Base-by-base conservation (phyloP, 2,113 vertebrate genomes). In the Psilopsiagon aymara region DNA sequence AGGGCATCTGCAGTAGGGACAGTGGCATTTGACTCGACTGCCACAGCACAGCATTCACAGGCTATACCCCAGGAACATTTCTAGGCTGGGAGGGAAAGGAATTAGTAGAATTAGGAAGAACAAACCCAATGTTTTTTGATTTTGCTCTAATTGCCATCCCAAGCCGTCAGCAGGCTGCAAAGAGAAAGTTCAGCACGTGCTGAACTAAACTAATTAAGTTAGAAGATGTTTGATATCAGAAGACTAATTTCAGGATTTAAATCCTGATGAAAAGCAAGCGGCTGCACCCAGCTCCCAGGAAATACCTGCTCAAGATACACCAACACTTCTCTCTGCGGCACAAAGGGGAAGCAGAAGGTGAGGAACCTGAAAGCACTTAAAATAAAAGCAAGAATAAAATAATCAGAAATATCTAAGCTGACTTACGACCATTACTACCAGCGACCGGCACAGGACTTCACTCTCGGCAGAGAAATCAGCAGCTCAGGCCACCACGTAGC, bases 331-430 rank as follows among this genome's bases (percentile, higher is more conserved):
- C 39, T 3, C 62, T 3, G 33, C 33, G 9, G 71, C 8, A 0
- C 35, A 5, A 7, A 4, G n/a, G 29, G 46, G 33, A 49, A 57
- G 41, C 31, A n/a, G 20, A 53, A 71, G 5, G 21, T 1, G 9
- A 35, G 35, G 79, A 75, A 43, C 13, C 35, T 19, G 70, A 6
- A 64, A 79, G 29, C 9, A 10, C 47, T 64, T 11, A 6, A 47
- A 60, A 11, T 0, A 55, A 37, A 3, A 3, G 24, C 4, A 31
- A 9, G 1, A 84, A 20, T 0, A 53, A 43, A 11, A 70, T 4
- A 12, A n/a, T 19, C 2, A 25, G 20, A 18, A 70, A 49, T 39
- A 33, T 10, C 28, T 5, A 2, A 9, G 46, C 31, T 64, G 69
- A 92, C 93, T 94, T 51, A 95, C 86, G 4, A 11, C 8, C 86